A percentile compares a stretch with the other conserved stretches of the same genome.
Conservation (phyloP, 2,113 vertebrate species). For the Tilapia sparmanii region DNA sequence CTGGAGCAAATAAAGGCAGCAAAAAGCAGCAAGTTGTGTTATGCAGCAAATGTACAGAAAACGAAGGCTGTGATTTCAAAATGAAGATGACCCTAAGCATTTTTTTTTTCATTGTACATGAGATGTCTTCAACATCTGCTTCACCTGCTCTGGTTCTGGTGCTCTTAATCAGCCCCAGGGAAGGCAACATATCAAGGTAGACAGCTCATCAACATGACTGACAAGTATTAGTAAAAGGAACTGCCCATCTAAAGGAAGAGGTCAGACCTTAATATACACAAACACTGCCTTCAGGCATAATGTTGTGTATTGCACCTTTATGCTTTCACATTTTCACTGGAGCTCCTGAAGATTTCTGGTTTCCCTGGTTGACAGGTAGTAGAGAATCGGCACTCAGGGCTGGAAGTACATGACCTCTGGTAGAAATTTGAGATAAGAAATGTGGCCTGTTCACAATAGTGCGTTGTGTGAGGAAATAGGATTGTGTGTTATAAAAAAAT, state of each 20-base stretch:
- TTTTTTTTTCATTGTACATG: not conserved
- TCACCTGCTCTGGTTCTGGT: not conserved
- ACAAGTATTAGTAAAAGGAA: not conserved
- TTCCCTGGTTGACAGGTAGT: not conserved
- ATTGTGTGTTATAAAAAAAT: not conserved
- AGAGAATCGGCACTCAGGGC: not conserved
- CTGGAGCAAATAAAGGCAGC: not conserved
- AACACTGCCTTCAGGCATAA: not conserved
- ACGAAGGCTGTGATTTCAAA: not conserved
- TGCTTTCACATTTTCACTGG: not conserved
- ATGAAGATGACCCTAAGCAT: not conserved
- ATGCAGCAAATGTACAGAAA: not conserved
- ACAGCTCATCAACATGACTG: constrained; percentile 19
- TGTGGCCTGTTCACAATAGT: not conserved
- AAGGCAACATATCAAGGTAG: not conserved
- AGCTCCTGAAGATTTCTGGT: not conserved
- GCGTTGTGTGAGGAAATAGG: not conserved
- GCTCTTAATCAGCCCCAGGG: not conserved
- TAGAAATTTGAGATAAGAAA: not conserved
- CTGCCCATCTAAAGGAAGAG: not conserved
- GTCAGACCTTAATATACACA: not conserved
- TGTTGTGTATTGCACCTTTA: not conserved
- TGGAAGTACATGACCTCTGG: not conserved
- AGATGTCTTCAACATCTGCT: not conserved
- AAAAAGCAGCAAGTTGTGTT: not conserved